Conservation (phyloP, 2,113 vertebrate genomes). For the Tretioscincus oriximinensis region DNA sequence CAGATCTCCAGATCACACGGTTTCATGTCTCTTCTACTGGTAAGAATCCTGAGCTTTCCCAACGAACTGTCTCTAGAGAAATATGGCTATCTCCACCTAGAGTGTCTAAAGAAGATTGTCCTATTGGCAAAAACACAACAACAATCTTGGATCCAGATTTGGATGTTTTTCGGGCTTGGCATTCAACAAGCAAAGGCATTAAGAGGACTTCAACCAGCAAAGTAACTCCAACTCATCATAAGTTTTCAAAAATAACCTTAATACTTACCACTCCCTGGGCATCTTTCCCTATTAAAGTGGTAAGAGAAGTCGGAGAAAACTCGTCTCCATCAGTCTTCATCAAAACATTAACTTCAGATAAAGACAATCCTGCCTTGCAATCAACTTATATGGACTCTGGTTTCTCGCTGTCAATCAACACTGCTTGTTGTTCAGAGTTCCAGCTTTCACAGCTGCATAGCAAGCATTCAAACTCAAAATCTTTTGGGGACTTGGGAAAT, state of each 20-base stretch:
- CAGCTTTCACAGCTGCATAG: slow-evolving; percentile 36
- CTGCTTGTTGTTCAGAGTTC: slow-evolving; percentile 54
- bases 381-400: slow-evolving; percentile 45
- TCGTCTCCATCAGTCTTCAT: slow-evolving; percentile 54
- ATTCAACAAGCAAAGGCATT: slow-evolving; percentile 51
- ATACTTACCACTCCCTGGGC: slow-evolving; percentile 69
- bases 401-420: slow-evolving; percentile 61
- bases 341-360: slow-evolving; percentile 28
- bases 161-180: slow-evolving; percentile 58
- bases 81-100: slow-evolving; percentile 55
- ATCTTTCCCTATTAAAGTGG: slow-evolving; percentile 64
- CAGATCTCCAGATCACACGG: slow-evolving; percentile 64
- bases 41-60: slow-evolving; percentile 40
- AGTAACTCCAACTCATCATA: slow-evolving; percentile 60
- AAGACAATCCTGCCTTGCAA: slow-evolving; percentile 27
- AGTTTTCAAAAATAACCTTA: slow-evolving; percentile 68
- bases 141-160: slow-evolving; percentile 52
- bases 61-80: slow-evolving; percentile 56
- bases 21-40: slow-evolving; percentile 63
- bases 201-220: slow-evolving; percentile 35
- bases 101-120: slow-evolving; percentile 50
- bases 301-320: slow-evolving; percentile 64
- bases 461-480: slow-evolving; percentile 36
- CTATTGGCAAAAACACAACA: slow-evolving; percentile 24
- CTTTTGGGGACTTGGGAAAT: slow-evolving; percentile 31